Evolutionary conservation across 2,888 invertebrate genomes (phyloP), one percentile per base, ranked within the genome.

Genomic region (Lasioglossum leucozonium): DNA sequence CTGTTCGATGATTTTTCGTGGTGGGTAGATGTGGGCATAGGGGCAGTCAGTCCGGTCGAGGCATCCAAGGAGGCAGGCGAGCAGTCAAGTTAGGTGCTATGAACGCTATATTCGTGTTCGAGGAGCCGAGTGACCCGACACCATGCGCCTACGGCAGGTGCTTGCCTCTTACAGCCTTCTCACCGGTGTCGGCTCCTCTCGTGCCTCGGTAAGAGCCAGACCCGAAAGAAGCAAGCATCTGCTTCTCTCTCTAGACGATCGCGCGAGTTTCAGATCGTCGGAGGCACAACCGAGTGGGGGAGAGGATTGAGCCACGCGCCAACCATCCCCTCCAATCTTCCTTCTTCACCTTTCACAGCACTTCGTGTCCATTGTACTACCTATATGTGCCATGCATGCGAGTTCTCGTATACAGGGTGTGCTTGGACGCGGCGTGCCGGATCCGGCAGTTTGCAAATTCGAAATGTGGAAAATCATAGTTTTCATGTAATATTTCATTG

Each of bases 271-370:
- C 80, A 55, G 82, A 87, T 81, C 80, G 87, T 67, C 77, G 79
- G 65, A 81, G 88, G 72, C 87, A 69, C 40, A 26, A 26, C 75
- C 72, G 67, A 77, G 81, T 71, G 81, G 85, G 81, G 82, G 88
- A 84, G 88, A 88, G 90, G 84, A 85, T 83, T 79, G 89, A 92
- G 93, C 93, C 93, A 93, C 93, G 93, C 93, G 93, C 93, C 93
- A 93, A 87, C 88, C 77, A 91, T 88, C 93, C 93, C 93, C 93
- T 88, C 93, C 88, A 88, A 73, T 69, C 42, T 75, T 78, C 65
- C 79, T 74, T 69, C 62, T 81, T 84, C 80, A 80, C 82, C 85
- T 79, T 82, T 84, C 80, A 37, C 67, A 71, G 37, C 18, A 11
- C 76, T 75, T 62, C 42, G 13, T 40, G 22, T 67, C 58, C 47